Evolutionary conservation across 2,797 vertebrate genomes (phyloP).

Genomic region (Petrocephalus sullivani): DNA sequence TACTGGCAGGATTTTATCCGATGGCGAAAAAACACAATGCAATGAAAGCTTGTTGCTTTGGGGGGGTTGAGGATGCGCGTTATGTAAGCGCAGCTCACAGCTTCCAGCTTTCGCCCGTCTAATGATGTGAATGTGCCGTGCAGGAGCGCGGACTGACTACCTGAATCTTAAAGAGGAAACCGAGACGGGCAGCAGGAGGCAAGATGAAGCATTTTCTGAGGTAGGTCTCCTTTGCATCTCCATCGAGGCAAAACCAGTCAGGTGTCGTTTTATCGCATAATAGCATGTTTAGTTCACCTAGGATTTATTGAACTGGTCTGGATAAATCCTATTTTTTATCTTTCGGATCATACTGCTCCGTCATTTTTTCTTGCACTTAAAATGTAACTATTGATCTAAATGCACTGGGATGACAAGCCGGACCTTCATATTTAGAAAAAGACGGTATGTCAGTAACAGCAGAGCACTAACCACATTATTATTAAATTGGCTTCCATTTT

Average conservation of each 20-base stretch:
- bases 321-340: neutral
- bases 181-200: constrained; percentile 21
- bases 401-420: neutral
- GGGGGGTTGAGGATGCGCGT: neutral
- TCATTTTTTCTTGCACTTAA: neutral
- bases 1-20: neutral
- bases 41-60: neutral
- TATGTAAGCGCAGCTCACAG: neutral
- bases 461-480: neutral
- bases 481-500: neutral
- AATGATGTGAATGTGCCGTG: neutral
- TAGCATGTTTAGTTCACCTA: neutral
- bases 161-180: constrained; percentile 25
- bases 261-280: neutral
- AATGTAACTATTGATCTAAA: neutral
- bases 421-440: neutral
- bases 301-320: neutral
- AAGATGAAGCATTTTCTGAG: constrained; percentile 73
- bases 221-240: constrained; percentile 41
- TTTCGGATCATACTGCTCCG: neutral
- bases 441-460: neutral
- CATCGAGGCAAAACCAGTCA: neutral
- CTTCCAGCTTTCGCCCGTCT: neutral
- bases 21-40: neutral
- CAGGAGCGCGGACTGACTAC: constrained; percentile 29